phyloP scores from a whole-genome alignment of 2,888 invertebrate genomes.

The Formica aserva region DNA sequence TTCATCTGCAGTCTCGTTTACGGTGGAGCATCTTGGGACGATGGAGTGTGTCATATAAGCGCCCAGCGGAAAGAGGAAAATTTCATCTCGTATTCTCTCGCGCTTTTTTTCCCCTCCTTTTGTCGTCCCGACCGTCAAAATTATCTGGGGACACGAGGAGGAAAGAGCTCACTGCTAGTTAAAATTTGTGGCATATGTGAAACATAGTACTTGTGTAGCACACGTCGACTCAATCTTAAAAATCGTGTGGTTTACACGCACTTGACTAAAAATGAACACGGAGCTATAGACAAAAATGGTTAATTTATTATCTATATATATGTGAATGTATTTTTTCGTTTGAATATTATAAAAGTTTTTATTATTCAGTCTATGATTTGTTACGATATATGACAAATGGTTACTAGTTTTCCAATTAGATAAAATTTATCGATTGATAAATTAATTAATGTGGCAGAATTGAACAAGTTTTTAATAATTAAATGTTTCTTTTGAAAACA shows the following conservation, averaged over 20 bases:
- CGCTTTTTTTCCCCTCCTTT: slow-evolving; percentile 51
- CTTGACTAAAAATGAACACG: not conserved
- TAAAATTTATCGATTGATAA: not conserved
- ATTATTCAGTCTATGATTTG: not conserved
- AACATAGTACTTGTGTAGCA: not conserved
- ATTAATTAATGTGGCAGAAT: not conserved
- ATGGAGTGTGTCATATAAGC: slow-evolving; percentile 55
- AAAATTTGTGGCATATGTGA: slow-evolving; percentile 1
- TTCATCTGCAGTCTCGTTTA: slow-evolving; percentile 68
- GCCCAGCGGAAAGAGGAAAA: slow-evolving; percentile 58
- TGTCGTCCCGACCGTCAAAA: slow-evolving; percentile 54
- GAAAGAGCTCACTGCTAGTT: slow-evolving; percentile 17
- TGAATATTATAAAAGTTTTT: not conserved
- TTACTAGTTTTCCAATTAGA: not conserved
- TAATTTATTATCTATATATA: not conserved
- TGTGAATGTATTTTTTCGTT: not conserved
- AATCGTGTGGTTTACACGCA: not conserved
- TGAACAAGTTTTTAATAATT: not conserved
- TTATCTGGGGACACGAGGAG: slow-evolving; percentile 53
- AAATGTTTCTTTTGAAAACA: not conserved
- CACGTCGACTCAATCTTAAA: slow-evolving; percentile 2
- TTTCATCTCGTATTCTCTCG: slow-evolving; percentile 64
- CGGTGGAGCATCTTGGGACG: slow-evolving; percentile 57
- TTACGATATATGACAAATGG: not conserved
- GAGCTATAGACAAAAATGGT: not conserved